Evolutionary conservation across 2,888 invertebrate genomes (phyloP).

Genomic region (Chloromyia formosa): DNA sequence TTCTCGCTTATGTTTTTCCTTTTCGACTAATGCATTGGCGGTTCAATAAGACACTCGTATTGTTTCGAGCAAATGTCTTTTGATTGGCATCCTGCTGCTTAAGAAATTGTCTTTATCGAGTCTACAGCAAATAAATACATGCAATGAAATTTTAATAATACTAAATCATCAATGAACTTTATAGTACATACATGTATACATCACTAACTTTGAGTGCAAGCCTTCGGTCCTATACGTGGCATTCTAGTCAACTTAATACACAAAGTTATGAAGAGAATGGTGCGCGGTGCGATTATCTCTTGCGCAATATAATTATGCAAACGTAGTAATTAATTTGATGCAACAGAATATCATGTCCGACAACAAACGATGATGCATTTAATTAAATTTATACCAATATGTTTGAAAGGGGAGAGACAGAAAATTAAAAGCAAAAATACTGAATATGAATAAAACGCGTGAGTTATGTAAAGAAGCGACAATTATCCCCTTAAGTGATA

Average conservation of each 20-base stretch:
- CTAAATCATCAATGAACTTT: constrained; percentile 15
- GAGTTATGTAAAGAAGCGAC: too few relatives aligned
- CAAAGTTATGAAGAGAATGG: too few relatives aligned
- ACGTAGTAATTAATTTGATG: constrained; percentile 2
- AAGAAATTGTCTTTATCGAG: constrained; percentile 25
- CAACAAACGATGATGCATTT: background rate
- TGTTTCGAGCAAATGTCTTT: constrained; percentile 1
- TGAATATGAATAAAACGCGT: too few relatives aligned
- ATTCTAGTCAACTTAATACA: too few relatives aligned
- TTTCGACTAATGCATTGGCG: too few relatives aligned
- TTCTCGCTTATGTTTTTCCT: constrained; percentile 21
- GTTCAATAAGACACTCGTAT: too few relatives aligned
- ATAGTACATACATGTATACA: too few relatives aligned
- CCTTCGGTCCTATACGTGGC: too few relatives aligned
- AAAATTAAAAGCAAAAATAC: too few relatives aligned
- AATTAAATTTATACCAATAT: background rate
- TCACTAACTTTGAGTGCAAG: too few relatives aligned
- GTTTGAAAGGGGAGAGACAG: too few relatives aligned
- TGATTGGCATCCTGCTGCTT: constrained; percentile 40
- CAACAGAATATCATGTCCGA: background rate
- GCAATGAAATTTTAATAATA: constrained; percentile 28
- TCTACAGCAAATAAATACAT: constrained; percentile 19
- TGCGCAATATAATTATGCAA: constrained; percentile 11
- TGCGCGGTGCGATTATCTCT: background rate
- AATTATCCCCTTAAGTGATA: too few relatives aligned